A percentile compares a stretch with the other conserved stretches of the same genome.
phyloP scores from a whole-genome alignment of 1,140 invertebrate genomes.

The Drosophila truncata region DNA sequence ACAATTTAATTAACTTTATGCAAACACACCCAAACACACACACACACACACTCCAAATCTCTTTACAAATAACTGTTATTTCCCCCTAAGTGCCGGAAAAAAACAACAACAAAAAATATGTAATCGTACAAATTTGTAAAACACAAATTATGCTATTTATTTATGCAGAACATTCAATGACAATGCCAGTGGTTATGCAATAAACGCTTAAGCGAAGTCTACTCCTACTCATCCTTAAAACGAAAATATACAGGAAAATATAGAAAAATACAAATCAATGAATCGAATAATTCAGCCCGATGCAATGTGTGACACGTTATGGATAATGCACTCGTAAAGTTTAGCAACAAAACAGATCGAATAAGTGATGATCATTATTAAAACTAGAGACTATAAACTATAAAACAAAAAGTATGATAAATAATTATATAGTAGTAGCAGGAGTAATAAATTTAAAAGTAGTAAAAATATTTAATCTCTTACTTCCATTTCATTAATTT shows the following conservation, averaged over 20 bases:
- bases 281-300: constrained; percentile 30
- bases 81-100: constrained; percentile 33
- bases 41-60: constrained; percentile 20
- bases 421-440: neutral
- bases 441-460: neutral
- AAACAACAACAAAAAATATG: constrained; percentile 18
- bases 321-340: constrained; percentile 18
- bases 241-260: constrained; percentile 21
- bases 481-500: neutral
- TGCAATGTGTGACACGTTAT: constrained; percentile 29
- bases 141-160: constrained; percentile 54
- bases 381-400: neutral
- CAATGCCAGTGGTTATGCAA: constrained; percentile 28
- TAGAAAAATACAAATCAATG: constrained; percentile 33
- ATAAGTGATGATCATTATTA: neutral
- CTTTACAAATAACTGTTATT: constrained; percentile 53
- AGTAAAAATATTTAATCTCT: neutral
- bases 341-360: neutral
- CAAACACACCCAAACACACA: constrained; percentile 41
- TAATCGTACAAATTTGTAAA: constrained; percentile 48
- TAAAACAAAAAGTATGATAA: neutral
- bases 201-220: constrained; percentile 40
- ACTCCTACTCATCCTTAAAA: constrained; percentile 1
- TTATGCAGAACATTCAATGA: constrained; percentile 46
- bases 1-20: constrained; percentile 73